Evolutionary conservation across 2,797 vertebrate genomes (phyloP).

Genomic region (Erethizon dorsatum): DNA sequence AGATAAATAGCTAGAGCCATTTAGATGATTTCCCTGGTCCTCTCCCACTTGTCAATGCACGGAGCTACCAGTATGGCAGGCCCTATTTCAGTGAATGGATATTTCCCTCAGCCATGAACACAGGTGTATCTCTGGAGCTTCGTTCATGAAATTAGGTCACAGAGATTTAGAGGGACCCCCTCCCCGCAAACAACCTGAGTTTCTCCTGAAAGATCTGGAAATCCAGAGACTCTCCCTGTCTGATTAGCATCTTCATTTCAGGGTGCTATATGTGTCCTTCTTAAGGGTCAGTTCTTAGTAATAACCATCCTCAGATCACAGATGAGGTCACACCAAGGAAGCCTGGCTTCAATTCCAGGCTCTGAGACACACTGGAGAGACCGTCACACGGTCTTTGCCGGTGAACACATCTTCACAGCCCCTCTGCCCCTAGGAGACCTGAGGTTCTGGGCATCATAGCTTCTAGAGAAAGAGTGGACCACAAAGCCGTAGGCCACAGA

Average conservation of each 20-base stretch:
- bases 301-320: not conserved
- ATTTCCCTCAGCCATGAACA: slow-evolving; percentile 34
- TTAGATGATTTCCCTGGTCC: slow-evolving; percentile 74
- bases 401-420: not conserved
- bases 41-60: slow-evolving; percentile 75
- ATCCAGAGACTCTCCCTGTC: slow-evolving; percentile 22
- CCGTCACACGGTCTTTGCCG: not conserved
- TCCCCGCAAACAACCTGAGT: slow-evolving; percentile 15
- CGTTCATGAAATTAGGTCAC: slow-evolving; percentile 58
- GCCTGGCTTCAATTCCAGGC: not conserved
- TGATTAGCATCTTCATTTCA: not conserved
- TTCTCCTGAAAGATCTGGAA: slow-evolving; percentile 57
- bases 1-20: slow-evolving; percentile 75
- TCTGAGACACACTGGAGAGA: not conserved
- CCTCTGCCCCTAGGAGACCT: not conserved
- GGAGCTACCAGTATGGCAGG: not conserved
- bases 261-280: not conserved
- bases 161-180: slow-evolving; percentile 67
- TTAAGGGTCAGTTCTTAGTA: not conserved
- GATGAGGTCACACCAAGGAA: not conserved
- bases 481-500: not conserved
- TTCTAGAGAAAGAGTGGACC: not conserved
- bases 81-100: slow-evolving; percentile 45
- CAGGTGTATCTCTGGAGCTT: slow-evolving; percentile 47
- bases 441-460: not conserved